Percentiles rank a stretch among this genome's conserved stretches.
phyloP scores from a whole-genome alignment of 2,797 vertebrate species.

The Girardinus metallicus region DNA sequence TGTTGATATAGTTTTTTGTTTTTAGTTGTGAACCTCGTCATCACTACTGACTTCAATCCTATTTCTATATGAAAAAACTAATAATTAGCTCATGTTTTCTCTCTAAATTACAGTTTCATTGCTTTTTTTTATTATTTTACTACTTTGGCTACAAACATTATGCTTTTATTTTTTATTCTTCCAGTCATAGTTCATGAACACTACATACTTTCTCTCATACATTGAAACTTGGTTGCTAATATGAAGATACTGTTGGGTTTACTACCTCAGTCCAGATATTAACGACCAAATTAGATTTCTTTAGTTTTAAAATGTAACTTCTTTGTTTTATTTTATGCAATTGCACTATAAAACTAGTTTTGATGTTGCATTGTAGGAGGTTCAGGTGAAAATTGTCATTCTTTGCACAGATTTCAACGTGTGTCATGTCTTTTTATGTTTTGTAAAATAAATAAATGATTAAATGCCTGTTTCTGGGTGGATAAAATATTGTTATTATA shows the following conservation, averaged over 20 bases:
- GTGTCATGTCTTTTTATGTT: background rate
- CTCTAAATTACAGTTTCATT: background rate
- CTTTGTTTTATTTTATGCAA: background rate
- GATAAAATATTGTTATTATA: background rate
- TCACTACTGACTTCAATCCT: background rate
- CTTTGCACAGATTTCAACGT: background rate
- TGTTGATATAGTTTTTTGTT: background rate
- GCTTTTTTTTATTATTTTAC: background rate
- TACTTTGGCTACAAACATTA: background rate
- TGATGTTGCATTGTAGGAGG: background rate
- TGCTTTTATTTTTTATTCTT: background rate
- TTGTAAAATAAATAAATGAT: background rate
- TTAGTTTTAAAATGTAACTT: background rate
- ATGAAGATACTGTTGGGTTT: background rate
- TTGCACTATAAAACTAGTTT: background rate
- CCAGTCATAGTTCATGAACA: background rate
- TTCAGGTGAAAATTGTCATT: background rate
- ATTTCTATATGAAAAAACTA: background rate
- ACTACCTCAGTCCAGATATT: background rate
- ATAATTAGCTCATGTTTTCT: background rate
- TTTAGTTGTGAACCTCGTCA: background rate
- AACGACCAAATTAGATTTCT: background rate
- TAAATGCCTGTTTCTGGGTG: background rate
- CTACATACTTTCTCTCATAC: background rate
- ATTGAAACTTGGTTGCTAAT: background rate